phyloP scores from a whole-genome alignment of 2,888 invertebrate genomes.

The Strigamia transsilvanica region DNA sequence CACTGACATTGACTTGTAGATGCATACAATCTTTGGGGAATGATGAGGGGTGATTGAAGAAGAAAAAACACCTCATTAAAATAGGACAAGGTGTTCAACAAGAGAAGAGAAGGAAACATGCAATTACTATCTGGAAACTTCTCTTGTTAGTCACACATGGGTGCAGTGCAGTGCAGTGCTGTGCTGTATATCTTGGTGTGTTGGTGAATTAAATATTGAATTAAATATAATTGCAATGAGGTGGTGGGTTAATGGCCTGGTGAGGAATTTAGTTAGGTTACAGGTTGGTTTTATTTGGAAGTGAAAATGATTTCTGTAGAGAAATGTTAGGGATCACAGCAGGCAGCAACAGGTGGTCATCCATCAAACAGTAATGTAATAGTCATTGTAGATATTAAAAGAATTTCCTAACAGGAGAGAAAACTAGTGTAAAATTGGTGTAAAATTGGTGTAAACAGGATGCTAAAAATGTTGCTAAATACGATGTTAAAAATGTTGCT shows the following conservation, averaged over 20 bases:
- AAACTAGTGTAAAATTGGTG: too few species aligned
- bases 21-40: constrained; percentile 13
- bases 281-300: neutral
- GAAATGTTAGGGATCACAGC: neutral
- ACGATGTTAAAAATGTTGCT: too few species aligned
- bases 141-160: neutral
- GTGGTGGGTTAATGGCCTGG: too few species aligned
- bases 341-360: neutral
- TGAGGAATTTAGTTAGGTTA: too few species aligned
- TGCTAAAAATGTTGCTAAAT: too few species aligned
- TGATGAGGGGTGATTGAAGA: neutral
- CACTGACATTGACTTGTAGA: constrained; percentile 42
- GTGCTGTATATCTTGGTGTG: too few species aligned
- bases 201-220: neutral
- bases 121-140: neutral
- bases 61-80: constrained; percentile 12
- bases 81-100: constrained; percentile 37
- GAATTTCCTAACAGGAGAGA: neutral
- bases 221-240: neutral
- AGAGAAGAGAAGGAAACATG: neutral
- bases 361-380: neutral
- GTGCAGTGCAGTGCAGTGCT: too few species aligned
- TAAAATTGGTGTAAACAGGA: too few species aligned
- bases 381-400: neutral
- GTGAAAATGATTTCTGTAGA: too few species aligned